Evolutionary conservation across 2,797 vertebrate species (phyloP), one percentile per base, ranked within the genome.

Genomic region (Saxicola maurus): DNA sequence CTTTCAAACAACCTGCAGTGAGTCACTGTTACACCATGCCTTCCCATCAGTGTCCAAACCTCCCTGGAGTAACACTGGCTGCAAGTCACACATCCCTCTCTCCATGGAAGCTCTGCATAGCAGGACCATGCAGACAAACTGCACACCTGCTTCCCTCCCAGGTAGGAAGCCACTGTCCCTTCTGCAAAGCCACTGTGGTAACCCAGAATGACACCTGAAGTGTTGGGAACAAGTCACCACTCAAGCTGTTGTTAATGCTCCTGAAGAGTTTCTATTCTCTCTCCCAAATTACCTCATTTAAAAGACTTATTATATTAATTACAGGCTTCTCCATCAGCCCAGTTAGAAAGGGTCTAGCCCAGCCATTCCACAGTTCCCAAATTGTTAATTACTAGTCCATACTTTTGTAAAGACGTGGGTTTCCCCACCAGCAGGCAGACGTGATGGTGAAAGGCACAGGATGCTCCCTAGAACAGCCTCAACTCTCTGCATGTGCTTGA

Each of bases 21-120:
- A 91, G 77, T 93, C 86, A 91, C 67, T 82, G 87, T 57, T 88
- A 28, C 59, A 42, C 67, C 75, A 42, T 30, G n/a, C 89, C 75
- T 91, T 82, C 75, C 68, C 81, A 69, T 57, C 82, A 43, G 49
- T 1, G 55, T 40, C 92, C 80, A 38, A 61, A 33, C 65, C 59
- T 84, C 79, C 60, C 71, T n/a, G 71, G 45, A 73, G 86, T 85
- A 90, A 59, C 33, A 16, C 90, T 82, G 79, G 69, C 46, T 81
- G 55, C 11, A 0, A 77, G 23, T 49, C 79, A 66, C 7, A 0
- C 59, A 53, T 42, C 76, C 51, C 42, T 69, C 60, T 42, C 59
- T 82, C 60, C 61, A 30, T n/a, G 77, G 69, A 92, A 92, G 76
- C 75, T 60, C 76, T 74, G 45, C 17, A 12, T 16, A 30, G 86